Evolutionary conservation across 2,113 vertebrate species (phyloP).

Genomic region (Zosterops hypoxanthus): DNA sequence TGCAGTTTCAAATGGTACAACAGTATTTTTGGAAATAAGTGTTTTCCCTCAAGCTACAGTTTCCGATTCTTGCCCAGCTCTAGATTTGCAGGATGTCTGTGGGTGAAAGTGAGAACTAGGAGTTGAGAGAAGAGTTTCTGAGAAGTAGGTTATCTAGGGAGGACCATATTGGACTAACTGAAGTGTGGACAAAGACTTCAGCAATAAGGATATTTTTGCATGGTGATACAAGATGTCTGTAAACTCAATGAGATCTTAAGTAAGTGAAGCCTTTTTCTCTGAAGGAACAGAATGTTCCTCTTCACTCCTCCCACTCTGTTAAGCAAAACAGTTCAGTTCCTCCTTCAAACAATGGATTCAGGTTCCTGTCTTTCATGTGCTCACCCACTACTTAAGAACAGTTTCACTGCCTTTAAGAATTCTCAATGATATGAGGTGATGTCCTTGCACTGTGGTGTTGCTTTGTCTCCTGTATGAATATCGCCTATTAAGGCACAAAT

Average conservation of each 20-base stretch:
- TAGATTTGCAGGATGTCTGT: constrained; percentile 34
- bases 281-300: not conserved
- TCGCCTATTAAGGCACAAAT: not conserved
- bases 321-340: not conserved
- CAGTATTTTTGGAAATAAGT: not conserved
- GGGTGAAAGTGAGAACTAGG: constrained; percentile 27
- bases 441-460: rapidly evolving
- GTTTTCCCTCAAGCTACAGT: not conserved
- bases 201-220: constrained; percentile 23
- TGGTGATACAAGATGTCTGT: not conserved
- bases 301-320: not conserved
- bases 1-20: not conserved
- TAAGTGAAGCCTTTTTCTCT: not conserved
- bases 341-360: not conserved
- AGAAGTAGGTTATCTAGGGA: constrained; percentile 6
- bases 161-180: not conserved
- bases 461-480: not conserved
- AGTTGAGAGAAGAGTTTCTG: not conserved
- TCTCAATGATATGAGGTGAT: not conserved
- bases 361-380: not conserved
- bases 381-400: not conserved
- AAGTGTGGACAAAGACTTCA: constrained; percentile 41
- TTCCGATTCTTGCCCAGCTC: not conserved
- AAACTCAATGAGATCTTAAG: constrained; percentile 21
- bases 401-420: not conserved